Conservation (phyloP, 2,797 vertebrate species). For the Coracias cyanogaster region DNA sequence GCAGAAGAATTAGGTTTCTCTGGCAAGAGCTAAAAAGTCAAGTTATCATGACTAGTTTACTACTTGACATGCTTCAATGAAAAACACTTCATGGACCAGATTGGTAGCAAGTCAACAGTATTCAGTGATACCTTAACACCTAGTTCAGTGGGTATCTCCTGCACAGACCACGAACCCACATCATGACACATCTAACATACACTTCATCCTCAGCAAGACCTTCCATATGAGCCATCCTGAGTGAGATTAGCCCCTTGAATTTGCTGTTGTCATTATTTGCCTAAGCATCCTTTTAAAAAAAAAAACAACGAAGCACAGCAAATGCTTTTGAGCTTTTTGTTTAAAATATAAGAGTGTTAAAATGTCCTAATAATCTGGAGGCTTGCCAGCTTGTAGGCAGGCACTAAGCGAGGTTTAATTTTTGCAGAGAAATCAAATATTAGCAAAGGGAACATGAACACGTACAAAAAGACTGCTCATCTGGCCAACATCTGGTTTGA, state of each 20-base stretch:
- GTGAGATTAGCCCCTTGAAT: not conserved
- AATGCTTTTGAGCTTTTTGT: not conserved
- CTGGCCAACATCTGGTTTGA: slow-evolving; percentile 69
- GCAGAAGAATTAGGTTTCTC: slow-evolving; percentile 44
- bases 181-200: not conserved
- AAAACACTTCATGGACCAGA: not conserved
- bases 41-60: slow-evolving; percentile 26
- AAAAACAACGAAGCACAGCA: not conserved
- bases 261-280: not conserved
- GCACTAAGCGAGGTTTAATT: slow-evolving; percentile 45
- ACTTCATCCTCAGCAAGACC: not conserved
- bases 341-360: slow-evolving; percentile 17
- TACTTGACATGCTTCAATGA: not conserved
- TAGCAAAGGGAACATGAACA: slow-evolving; percentile 40
- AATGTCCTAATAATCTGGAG: slow-evolving; percentile 18
- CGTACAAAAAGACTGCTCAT: slow-evolving; percentile 44
- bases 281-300: not conserved
- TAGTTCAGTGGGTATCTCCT: not conserved
- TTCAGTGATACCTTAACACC: not conserved
- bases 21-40: slow-evolving; percentile 12
- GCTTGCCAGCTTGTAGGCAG: not conserved
- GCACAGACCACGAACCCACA: not conserved
- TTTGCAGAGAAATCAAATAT: slow-evolving; percentile 58
- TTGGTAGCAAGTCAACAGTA: not conserved
- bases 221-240: not conserved